Percentiles rank a stretch among this genome's conserved stretches.
phyloP scores from a whole-genome alignment of 2,113 vertebrate species.

The Alces alces region DNA sequence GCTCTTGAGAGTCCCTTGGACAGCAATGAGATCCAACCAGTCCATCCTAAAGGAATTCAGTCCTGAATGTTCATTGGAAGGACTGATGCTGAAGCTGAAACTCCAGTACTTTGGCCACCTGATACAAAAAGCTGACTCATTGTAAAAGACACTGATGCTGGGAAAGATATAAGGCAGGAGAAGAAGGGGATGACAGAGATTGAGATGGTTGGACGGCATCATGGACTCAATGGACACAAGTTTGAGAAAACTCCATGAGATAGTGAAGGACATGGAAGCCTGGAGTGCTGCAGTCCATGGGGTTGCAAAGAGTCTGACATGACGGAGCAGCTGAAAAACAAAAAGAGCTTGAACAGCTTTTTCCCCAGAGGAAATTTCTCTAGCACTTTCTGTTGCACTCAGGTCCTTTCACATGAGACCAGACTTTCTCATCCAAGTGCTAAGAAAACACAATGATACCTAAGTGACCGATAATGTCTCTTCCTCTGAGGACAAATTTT shows the following conservation, averaged over 20 bases:
- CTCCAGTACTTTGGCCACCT: background rate
- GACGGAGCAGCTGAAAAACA: background rate
- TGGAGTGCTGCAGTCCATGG: background rate
- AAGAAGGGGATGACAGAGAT: background rate
- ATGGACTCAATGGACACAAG: fast-evolving
- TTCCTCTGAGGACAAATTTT: background rate
- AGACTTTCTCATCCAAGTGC: background rate
- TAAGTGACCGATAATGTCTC: background rate
- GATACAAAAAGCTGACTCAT: background rate
- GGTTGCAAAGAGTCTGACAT: background rate
- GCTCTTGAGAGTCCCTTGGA: background rate
- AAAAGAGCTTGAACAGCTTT: background rate
- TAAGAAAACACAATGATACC: background rate
- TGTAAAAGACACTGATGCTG: background rate
- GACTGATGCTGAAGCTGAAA: background rate
- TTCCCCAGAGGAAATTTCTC: background rate
- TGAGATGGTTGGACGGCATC: background rate
- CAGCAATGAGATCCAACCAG: background rate
- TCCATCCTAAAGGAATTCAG: background rate
- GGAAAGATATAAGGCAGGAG: background rate
- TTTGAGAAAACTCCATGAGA: background rate
- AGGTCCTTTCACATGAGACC: background rate
- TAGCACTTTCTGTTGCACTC: background rate
- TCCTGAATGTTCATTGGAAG: background rate
- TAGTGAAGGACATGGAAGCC: background rate